These are phyloP conservation scores for Drosophila fuyamai DNA, from an alignment of 1,140 invertebrate genomes.

Conservation along the genomic window DNA sequence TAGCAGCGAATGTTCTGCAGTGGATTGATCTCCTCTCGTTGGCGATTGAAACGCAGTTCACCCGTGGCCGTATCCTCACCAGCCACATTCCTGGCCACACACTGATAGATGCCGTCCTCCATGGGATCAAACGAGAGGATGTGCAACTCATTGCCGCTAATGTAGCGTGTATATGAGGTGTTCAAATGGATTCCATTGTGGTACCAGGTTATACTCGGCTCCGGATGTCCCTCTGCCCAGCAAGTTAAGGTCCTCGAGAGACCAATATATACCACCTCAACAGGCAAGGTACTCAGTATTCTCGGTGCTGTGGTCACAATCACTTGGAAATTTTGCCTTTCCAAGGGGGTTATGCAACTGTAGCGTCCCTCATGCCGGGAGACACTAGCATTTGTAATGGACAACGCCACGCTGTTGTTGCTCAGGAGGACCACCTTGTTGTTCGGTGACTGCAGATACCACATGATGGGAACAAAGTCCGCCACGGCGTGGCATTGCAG, in stretches of 20 bases:
- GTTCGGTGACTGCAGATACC: constrained; percentile 61
- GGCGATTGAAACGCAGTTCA: constrained; percentile 69
- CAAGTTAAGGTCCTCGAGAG: constrained; percentile 67
- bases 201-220: constrained; percentile 74
- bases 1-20: constrained; percentile 81
- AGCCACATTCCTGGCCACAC: constrained; percentile 77
- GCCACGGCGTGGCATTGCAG: constrained; percentile 65
- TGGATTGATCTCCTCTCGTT: constrained; percentile 61
- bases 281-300: constrained; percentile 58
- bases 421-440: constrained; percentile 53
- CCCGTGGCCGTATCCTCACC: constrained; percentile 75
- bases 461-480: constrained; percentile 69
- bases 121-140: constrained; percentile 79
- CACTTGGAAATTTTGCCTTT: constrained; percentile 72
- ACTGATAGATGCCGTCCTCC: constrained; percentile 84
- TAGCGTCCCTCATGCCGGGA: constrained; percentile 67
- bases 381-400: constrained; percentile 55
- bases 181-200: constrained; percentile 73
- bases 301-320: constrained; percentile 73
- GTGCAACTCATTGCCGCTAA: constrained; percentile 71
- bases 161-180: constrained; percentile 77
- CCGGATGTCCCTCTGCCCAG: constrained; percentile 71
- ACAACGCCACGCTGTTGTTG: constrained; percentile 69
- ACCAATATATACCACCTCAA: constrained; percentile 66
- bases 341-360: constrained; percentile 63